Evolutionary conservation across 2,113 vertebrate species (phyloP), one percentile per base, ranked within the genome.

Genomic region (Hirundichthys speculiger): DNA sequence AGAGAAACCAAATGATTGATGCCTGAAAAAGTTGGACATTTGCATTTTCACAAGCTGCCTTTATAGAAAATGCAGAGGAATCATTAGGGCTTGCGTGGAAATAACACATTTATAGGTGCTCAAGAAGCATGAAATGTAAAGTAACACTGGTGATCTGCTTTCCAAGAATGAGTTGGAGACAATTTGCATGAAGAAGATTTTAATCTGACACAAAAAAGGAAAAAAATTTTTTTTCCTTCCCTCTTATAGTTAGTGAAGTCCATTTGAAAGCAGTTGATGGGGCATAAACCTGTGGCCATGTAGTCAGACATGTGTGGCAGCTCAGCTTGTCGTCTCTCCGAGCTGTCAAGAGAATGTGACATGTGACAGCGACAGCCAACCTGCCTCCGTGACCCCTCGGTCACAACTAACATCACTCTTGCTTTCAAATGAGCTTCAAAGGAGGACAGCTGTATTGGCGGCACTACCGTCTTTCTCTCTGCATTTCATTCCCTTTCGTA

Each of bases 341-440:
- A 85, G 77, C 77, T 85, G 87, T 92, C 90, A 91, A 45, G 43
- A 79, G 77, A 67, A 83, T 56, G 57, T 58, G 87, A 68, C 83
- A 65, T 61, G 45, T 76, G 69, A 76, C 71, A 58, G 68, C 79
- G 47, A 75, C 76, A 75, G 79, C 80, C 85, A 74, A 85, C 86
- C 85, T 85, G 79, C 76, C 76, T 84, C 69, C 11, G 39, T 83
- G 90, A 90, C 89, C 89, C 67, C 13, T 4, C 54, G 83, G 82
- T 90, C 73, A 79, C 64, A 21, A 25, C 46, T 39, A 30, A 61
- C 68, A 59, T 52, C 12, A 62, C 77, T 77, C 50, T 22, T 13
- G 87, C 53, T 89, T 90, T 88, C 53, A 90, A 80, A 90, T 84
- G 79, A 82, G 70, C 84, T 68, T 61, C 57, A 61, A 30, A 39